A percentile compares a stretch with the other conserved stretches of the same genome.
phyloP scores from a whole-genome alignment of 2,113 vertebrate genomes.

The Mionectes macconnelli region DNA sequence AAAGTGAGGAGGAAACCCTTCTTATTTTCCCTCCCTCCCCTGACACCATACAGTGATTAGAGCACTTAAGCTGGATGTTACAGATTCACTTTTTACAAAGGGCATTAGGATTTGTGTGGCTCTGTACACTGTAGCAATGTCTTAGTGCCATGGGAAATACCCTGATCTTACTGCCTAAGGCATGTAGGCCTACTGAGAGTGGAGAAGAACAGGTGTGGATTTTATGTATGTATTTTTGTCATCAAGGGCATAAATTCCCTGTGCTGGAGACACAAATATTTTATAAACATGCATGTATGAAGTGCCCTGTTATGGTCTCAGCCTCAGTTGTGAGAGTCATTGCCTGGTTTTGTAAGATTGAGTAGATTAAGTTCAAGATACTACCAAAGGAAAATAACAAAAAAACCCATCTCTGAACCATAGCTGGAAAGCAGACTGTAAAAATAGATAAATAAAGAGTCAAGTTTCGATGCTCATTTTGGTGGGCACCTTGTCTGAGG shows the following conservation, averaged over 20 bases:
- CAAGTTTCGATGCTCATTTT: not conserved
- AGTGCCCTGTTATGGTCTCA: not conserved
- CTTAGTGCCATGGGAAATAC: not conserved
- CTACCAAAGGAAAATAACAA: not conserved
- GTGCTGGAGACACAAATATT: not conserved
- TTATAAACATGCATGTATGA: not conserved
- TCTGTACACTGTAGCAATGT: not conserved
- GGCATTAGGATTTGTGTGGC: not conserved
- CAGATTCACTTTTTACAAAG: not conserved
- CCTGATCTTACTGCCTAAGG: not conserved
- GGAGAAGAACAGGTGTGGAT: slow-evolving; percentile 18
- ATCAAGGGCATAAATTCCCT: not conserved
- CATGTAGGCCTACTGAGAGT: not conserved
- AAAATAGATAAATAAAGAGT: not conserved
- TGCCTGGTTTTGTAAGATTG: not conserved
- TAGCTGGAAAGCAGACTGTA: not conserved
- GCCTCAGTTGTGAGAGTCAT: not conserved
- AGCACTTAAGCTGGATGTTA: not conserved
- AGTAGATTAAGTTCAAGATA: not conserved
- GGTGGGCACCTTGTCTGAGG: not conserved
- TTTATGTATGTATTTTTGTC: slow-evolving; percentile 36
- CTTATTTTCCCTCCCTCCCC: fast-evolving
- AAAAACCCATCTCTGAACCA: not conserved
- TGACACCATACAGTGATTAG: not conserved
- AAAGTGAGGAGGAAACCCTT: not conserved